Base-by-base conservation (phyloP, 2,113 vertebrate genomes). In the human (Homo sapiens) region DNA sequence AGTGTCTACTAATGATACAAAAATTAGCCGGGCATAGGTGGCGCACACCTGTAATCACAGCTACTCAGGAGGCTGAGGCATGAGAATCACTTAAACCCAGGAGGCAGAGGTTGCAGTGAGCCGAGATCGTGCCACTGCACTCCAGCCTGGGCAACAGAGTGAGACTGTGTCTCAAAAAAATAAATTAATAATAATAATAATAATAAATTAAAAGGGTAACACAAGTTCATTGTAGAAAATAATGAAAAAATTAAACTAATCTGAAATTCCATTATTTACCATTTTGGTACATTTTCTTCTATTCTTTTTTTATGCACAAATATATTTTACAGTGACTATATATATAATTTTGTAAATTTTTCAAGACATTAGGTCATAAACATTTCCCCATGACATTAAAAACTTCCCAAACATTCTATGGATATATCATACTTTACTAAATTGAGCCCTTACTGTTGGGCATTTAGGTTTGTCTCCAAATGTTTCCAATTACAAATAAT, bases 251-350 rank as follows among this genome's bases (percentile, higher is more conserved):
- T 68, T 70, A 82, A 95, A 94, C 22, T 38, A 13, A 55, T 75
- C 85, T 76, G 45, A 80, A 95, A 91, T 79, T 88, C n/a, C 23
- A 70, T 88, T 85, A 87, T 32, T 94, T 84, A 66, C 43, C 11
- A 38, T 84, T 88, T 78, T 94, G 66, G 38, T 75, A 52, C 87
- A 52, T 94, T 73, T 96, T 85, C 64, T 64, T 92, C 64, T 89
- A 64, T 87, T 72, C 83, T 52, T 91, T 84, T 52, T 91, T 84
- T 82, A 57, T 57, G 18, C 17, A 87, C 40, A 72, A 59, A 40
- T 86, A 64, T 59, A 82, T 76, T 85, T 96, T 94, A 73, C 20
- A 86, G 52, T 89, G 40, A 96, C 32, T 91, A 72, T 75, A 25
- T 72, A 76, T 66, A 91, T 43, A 89, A 64, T 85, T 87, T 82